Evolutionary conservation across 2,113 vertebrate species (phyloP), one percentile per base, ranked within the genome.

Genomic region (Ameiurus melas): DNA sequence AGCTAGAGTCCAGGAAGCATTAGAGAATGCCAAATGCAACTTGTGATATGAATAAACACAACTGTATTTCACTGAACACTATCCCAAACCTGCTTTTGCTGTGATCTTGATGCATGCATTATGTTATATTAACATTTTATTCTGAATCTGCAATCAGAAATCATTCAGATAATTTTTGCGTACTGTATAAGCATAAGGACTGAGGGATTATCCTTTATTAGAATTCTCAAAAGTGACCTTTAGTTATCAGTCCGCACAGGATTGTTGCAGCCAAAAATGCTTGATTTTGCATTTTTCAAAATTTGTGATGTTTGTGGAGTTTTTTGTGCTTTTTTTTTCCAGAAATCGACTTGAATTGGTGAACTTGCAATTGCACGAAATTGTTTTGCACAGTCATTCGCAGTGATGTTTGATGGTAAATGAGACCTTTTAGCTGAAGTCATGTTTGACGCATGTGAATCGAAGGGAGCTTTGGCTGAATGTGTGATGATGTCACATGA

Each of bases 21-120:
- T 80, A 68, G 30, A 68, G 47, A 75, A 58, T 30, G 47, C 83
- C 71, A 68, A 85, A 79, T 80, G 71, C 3, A 57, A 77, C 33
- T 13, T 66, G 71, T 84, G 58, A 83, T 39, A 66, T 70, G 14
- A 64, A 85, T 27, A 68, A 57, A 84, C 30, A 81, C 71, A 77
- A 88, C 9, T 84, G 47, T 57, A 79, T 68, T 85, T 55, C 47
- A 83, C 64, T 43, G 33, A 79, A 22, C 25, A 78, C 85, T 57
- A 13, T 19, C 36, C 25, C 20, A 36, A 58, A 85, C 13, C 25
- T 77, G 51, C 19, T 60, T 60, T 58, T 22, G 19, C 53, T 58
- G 17, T 20, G 3, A 81, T 58, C 4, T 43, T 16, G 33, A 62
- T 62, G 80, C 20, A 1, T 1, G 5, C 33, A 12, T 58, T 82